Evolutionary conservation across 2,888 invertebrate genomes (phyloP).

Genomic region (Thelaira solivaga): DNA sequence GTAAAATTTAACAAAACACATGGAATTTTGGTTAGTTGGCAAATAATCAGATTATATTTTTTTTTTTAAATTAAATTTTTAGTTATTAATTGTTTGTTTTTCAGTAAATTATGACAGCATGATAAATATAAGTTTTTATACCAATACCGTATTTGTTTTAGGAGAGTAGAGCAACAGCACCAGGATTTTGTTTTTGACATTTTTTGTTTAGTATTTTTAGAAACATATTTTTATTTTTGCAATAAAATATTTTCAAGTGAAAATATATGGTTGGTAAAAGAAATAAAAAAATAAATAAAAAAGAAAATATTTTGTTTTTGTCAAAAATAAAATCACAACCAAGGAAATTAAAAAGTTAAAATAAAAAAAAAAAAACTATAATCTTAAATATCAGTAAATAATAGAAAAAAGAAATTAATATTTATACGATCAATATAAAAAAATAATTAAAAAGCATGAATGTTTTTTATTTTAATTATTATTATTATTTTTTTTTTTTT

Average conservation of each 20-base stretch:
- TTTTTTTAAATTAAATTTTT: background rate
- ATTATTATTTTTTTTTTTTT: background rate
- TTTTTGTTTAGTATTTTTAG: slow-evolving; percentile 34
- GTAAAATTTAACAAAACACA: slow-evolving; percentile 3
- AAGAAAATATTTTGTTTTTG: too few species aligned
- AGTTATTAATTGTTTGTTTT: background rate
- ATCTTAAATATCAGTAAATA: slow-evolving; percentile 60
- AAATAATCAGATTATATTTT: background rate
- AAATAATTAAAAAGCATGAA: slow-evolving; percentile 14
- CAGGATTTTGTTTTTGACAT: slow-evolving; percentile 66
- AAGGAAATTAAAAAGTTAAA: too few species aligned
- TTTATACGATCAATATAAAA: background rate
- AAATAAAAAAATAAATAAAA: slow-evolving; percentile 68
- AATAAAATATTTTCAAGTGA: slow-evolving; percentile 59
- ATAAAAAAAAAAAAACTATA: slow-evolving; percentile 36
- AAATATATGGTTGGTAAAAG: slow-evolving; percentile 68
- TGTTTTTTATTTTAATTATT: background rate
- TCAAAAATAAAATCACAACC: slow-evolving; percentile 62
- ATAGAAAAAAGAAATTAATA: slow-evolving; percentile 39
- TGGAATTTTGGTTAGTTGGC: background rate
- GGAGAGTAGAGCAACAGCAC: slow-evolving; percentile 73
- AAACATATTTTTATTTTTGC: slow-evolving; percentile 31
- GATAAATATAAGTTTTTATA: slow-evolving; percentile 48
- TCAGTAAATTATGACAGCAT: background rate
- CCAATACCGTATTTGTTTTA: slow-evolving; percentile 65